Evolutionary conservation across 1,140 invertebrate species (phyloP).

Genomic region (Pararge aegeria): DNA sequence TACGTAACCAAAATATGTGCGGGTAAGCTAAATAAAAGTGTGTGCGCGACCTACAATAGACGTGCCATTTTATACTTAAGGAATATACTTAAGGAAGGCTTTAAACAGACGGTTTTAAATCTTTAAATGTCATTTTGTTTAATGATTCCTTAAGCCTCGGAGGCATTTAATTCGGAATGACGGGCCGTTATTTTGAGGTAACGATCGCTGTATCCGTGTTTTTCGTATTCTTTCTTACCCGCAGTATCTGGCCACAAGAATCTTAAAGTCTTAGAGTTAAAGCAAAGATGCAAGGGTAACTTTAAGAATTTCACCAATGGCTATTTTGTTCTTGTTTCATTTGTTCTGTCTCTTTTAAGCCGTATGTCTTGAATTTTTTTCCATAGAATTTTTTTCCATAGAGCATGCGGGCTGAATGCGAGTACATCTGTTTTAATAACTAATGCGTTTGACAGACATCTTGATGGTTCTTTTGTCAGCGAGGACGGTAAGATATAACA

Average conservation of each 20-base stretch:
- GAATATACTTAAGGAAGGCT: too few species aligned
- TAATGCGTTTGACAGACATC: too few species aligned
- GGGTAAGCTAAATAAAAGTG: constrained; percentile 6
- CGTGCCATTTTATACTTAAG: constrained; percentile 20
- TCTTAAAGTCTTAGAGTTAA: neutral
- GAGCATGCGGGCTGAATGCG: too few species aligned
- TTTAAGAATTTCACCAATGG: too few species aligned
- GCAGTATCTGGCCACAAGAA: constrained; percentile 7
- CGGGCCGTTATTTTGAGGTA: constrained; percentile 22
- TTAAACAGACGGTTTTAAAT: constrained; percentile 12
- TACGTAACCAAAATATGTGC: too few species aligned
- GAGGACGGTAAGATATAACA: too few species aligned
- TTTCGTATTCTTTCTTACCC: constrained; percentile 9
- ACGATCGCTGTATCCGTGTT: constrained; percentile 14
- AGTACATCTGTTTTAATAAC: too few species aligned
- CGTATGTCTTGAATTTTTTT: too few species aligned
- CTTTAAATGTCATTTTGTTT: constrained; percentile 28
- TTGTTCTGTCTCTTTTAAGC: too few species aligned
- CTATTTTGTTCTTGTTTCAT: too few species aligned
- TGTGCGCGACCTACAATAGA: neutral
- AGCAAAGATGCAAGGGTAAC: neutral
- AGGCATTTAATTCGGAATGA: constrained; percentile 25
- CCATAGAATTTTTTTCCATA: too few species aligned
- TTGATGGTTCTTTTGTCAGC: too few species aligned
- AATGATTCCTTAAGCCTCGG: constrained; percentile 22